These are phyloP conservation scores for Teleiodes luculella DNA, from an alignment of 2,888 invertebrate species.

Conservation along the genomic window DNA sequence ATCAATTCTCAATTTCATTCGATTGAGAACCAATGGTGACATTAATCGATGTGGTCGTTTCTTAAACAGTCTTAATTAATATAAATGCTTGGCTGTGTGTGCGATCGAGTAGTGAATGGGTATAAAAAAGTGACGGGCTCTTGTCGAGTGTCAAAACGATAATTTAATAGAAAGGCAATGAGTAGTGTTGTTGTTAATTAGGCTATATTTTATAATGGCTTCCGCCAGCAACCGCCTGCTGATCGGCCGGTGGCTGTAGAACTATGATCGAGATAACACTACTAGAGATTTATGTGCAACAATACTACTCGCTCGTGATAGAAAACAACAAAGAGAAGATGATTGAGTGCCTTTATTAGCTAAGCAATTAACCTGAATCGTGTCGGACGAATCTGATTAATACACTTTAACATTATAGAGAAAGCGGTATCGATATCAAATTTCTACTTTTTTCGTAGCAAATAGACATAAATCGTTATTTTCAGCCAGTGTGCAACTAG, in stretches of 20 bases:
- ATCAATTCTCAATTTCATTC: conserved; percentile 51
- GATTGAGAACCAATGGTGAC: conserved; percentile 48
- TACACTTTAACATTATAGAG: conserved; percentile 7
- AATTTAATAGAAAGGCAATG: conserved; percentile 44
- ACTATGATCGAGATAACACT: conserved; percentile 42
- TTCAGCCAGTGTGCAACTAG: no score
- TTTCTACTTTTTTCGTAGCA: no score
- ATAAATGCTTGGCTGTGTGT: conserved; percentile 40
- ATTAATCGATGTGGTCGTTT: conserved; percentile 59
- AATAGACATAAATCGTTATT: no score
- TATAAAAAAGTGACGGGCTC: conserved; percentile 43
- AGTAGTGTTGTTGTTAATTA: conserved; percentile 47
- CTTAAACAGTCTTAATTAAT: conserved; percentile 58
- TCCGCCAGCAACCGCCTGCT: conserved; percentile 39
- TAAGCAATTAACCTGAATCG: conserved; percentile 42
- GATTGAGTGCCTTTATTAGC: conserved; percentile 41
- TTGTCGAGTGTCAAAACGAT: conserved; percentile 49
- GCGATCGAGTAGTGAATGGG: conserved; percentile 34
- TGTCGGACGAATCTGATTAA: conserved; percentile 28
- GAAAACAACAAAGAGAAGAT: conserved; percentile 38
- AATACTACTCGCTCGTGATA: conserved; percentile 25
- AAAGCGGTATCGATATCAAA: no score
- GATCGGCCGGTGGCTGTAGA: conserved; percentile 29
- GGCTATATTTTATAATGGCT: conserved; percentile 47
- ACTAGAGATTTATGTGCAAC: conserved; percentile 41